Evolutionary conservation across 2,113 vertebrate species (phyloP).

Genomic region (Haplochromis vanheusdeni): DNA sequence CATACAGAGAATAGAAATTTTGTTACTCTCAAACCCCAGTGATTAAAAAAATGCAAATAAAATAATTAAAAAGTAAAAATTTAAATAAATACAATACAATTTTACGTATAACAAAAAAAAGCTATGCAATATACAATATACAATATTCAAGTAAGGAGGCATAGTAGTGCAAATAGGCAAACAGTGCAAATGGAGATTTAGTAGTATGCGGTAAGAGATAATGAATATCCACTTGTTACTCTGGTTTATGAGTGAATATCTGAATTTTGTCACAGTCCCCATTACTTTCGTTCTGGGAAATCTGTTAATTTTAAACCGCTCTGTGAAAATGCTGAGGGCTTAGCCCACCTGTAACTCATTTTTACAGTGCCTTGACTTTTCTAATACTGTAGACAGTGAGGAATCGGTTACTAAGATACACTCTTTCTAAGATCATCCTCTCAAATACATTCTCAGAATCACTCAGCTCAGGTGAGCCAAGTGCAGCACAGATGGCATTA

Average conservation of each 20-base stretch:
- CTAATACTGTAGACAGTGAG: rapidly evolving
- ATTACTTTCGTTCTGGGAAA: neutral
- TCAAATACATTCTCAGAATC: neutral
- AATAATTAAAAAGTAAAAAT: too few relatives aligned
- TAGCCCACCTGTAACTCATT: neutral
- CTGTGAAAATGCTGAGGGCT: neutral
- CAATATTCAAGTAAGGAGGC: too few relatives aligned
- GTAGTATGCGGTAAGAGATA: too few relatives aligned
- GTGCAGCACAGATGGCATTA: constrained; percentile 26
- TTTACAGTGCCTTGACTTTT: neutral
- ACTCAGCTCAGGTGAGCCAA: constrained; percentile 29
- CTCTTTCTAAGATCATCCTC: neutral
- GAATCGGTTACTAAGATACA: neutral
- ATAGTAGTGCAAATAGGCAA: too few relatives aligned
- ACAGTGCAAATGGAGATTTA: too few relatives aligned
- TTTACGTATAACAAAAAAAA: too few relatives aligned
- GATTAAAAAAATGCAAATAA: too few relatives aligned
- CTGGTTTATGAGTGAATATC: neutral
- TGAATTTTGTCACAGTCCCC: neutral
- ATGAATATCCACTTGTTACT: neutral
- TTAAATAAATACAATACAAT: too few relatives aligned
- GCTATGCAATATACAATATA: too few relatives aligned
- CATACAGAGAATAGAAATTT: too few relatives aligned
- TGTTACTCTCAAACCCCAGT: too few relatives aligned
- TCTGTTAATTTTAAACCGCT: neutral